Evolutionary conservation across 1,140 invertebrate species (phyloP), one percentile per base, ranked within the genome.

Genomic region (Neodiprion fabricii): DNA sequence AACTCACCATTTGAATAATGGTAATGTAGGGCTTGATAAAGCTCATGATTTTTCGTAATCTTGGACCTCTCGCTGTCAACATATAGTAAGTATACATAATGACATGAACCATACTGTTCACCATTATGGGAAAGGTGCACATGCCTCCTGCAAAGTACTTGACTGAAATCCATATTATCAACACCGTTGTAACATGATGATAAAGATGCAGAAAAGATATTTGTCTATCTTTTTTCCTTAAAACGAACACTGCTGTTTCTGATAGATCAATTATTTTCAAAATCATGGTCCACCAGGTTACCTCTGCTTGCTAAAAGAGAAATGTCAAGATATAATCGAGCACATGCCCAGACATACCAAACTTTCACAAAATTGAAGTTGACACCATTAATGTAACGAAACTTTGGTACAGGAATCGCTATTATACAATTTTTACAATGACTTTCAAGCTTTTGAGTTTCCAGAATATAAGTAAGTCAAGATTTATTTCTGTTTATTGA

Each of bases 191-290:
- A 67, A 90, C 84, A 78, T 94, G 93, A 85, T 94, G 92, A 75
- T 94, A 94, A 5, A 94, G 79, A 78, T 95, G 93, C 8, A 95
- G 85, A 78, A 91, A 91, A 1, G 92, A 91, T 11, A 93, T 89
- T 82, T 95, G 93, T 8, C 89, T 89, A 10, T 91, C 81, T 79
- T 93, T 94, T 81, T 93, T 94, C n/a, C 93, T 85, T 28, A 94
- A 77, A 14, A 93, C 84, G 81, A 94, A 94, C 79, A 94, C 91
- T 79, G 90, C 9, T 0, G 87, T 88, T 72, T 89, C 87, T 0
- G 82, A 50, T 4, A 86, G 67, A 72, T 89, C 86, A 7, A 81
- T 49, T 7, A 85, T 49, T 80, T 87, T 88, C n/a, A 90, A 71
- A 72, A 86, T 79, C 10, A 87, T 82, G 0, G 83, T 74, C 71